phyloP scores from a whole-genome alignment of 30 jellyfish, hydroid and myxozoan species.

The Aurelia sp. region DNA sequence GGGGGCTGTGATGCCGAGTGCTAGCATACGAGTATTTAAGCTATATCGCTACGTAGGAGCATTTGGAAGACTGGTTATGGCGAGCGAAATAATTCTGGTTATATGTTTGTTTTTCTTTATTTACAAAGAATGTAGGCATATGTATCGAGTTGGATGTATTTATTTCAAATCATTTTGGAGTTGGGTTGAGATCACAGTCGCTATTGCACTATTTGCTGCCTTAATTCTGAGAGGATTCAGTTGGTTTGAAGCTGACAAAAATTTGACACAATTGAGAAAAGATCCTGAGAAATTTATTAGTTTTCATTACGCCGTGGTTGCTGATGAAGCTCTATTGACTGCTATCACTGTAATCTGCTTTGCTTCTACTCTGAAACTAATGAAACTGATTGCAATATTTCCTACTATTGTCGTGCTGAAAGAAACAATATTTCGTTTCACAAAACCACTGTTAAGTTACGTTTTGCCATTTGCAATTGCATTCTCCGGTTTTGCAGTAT shows the following conservation, averaged over 20 bases:
- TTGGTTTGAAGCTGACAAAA: slow-evolving; percentile 55
- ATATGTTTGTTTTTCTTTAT: slow-evolving; percentile 59
- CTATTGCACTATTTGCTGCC: slow-evolving; percentile 44
- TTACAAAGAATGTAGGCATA: slow-evolving; percentile 54
- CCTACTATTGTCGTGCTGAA: slow-evolving; percentile 36
- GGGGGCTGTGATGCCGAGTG: slow-evolving; percentile 73
- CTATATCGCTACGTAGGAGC: slow-evolving; percentile 65
- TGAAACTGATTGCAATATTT: slow-evolving; percentile 31
- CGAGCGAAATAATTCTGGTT: slow-evolving; percentile 60
- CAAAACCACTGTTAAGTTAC: slow-evolving; percentile 43
- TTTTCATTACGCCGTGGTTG: slow-evolving; percentile 77
- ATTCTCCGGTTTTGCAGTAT: slow-evolving; percentile 47
- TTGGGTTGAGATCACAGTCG: slow-evolving; percentile 55
- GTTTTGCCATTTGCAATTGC: slow-evolving; percentile 40
- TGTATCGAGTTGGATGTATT: slow-evolving; percentile 39
- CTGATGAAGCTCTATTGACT: slow-evolving; percentile 54
- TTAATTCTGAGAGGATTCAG: slow-evolving; percentile 44
- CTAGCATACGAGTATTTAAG: slow-evolving; percentile 41
- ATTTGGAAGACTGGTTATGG: slow-evolving; percentile 34
- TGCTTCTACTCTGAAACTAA: slow-evolving; percentile 57
- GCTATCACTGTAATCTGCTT: slow-evolving; percentile 60
- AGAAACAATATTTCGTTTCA: slow-evolving; percentile 21
- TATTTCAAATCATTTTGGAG: slow-evolving; percentile 72
- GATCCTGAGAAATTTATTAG: slow-evolving; percentile 68
- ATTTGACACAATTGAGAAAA: slow-evolving; percentile 36